Conservation (phyloP, 1,140 invertebrate genomes). For the Papilio glaucus region DNA sequence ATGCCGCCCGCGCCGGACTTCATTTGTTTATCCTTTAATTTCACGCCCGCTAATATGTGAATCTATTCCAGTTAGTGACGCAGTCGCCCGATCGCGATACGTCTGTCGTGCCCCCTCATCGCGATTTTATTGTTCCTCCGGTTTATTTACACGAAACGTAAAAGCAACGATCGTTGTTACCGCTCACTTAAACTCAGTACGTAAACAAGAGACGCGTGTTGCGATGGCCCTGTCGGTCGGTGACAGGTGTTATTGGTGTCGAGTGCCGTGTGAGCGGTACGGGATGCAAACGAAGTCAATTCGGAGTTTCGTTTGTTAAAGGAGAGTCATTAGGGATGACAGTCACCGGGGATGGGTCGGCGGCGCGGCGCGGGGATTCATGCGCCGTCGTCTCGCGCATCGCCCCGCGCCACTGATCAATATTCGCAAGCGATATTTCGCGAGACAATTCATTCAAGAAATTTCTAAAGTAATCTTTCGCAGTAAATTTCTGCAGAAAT, state of each 20-base stretch:
- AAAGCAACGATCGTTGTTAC: constrained; percentile 42
- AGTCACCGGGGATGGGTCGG: constrained; percentile 46
- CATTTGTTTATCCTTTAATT: constrained; percentile 83
- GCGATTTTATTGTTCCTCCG: constrained; percentile 59
- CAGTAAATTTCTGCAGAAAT: constrained; percentile 1
- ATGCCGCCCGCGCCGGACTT: constrained; percentile 71
- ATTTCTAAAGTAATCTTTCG: constrained; percentile 10
- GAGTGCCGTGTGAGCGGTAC: constrained; percentile 55
- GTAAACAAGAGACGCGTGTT: constrained; percentile 41
- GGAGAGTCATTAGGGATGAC: constrained; percentile 43
- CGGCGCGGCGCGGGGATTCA: constrained; percentile 41
- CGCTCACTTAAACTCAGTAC: constrained; percentile 34
- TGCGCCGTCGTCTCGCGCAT: constrained; percentile 42
- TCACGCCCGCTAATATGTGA: constrained; percentile 68
- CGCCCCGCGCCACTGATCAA: constrained; percentile 42
- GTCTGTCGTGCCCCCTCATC: constrained; percentile 65
- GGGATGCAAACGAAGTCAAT: constrained; percentile 76
- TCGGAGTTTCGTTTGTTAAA: constrained; percentile 55
- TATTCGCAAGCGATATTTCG: constrained; percentile 34
- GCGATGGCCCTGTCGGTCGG: constrained; percentile 40
- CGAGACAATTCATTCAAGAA: constrained; percentile 20
- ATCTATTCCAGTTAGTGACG: constrained; percentile 81
- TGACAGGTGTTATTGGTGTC: constrained; percentile 62
- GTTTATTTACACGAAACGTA: constrained; percentile 41
- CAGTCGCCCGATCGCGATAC: constrained; percentile 66